Base-by-base conservation (phyloP, 2,797 vertebrate species). In the Tenualosa thibaudeaui region DNA sequence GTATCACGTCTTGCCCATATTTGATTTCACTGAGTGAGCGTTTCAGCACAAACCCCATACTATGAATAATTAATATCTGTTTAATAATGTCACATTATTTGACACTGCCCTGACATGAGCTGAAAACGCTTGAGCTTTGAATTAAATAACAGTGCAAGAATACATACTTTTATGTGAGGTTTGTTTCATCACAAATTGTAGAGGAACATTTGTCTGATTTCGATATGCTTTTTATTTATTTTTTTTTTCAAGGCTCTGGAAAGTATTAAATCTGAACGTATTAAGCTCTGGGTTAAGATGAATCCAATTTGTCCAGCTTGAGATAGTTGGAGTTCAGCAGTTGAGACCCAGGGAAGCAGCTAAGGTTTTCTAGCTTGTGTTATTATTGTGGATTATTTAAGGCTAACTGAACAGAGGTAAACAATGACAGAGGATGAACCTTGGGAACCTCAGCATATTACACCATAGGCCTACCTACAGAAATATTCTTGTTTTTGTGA, bases 381-480 rank as follows among this genome's bases (percentile, higher is more conserved):
- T 19, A 1, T 58, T 58, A 6, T 5, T 5, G n/a, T 10, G 24
- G 60, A 65, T 10, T 12, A 26, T 26, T 26, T 5, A 65, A 65
- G n/a, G 24, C 7, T 65, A 24, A 12, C 60, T 24, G 53, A 62
- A 85, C 82, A 62, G 84, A 62, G 46, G 58, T 68, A 53, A 85
- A 81, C 40, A 26, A 75, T 86, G 83, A 84, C 60, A 84, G 50
- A 71, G 58, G n/a, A 51, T 13, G 24, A 86, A 87, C 84, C 86
- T 82, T 81, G 81, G 82, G 84, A 81, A 86, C 51, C 15, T 43
- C 8, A n/a, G 43, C 13, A 54, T 24, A 83, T 85, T 31, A 31
- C n/a, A n/a, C 88, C 85, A 90, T 85, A 89, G 12, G 9, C 8
- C 8, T 13, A 51, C 50, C 12, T 15, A 60, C 56, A 60, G 17